Percentiles rank a stretch among this genome's conserved stretches.
phyloP scores from a whole-genome alignment of 2,888 invertebrate genomes.

The Timema cristinae region DNA sequence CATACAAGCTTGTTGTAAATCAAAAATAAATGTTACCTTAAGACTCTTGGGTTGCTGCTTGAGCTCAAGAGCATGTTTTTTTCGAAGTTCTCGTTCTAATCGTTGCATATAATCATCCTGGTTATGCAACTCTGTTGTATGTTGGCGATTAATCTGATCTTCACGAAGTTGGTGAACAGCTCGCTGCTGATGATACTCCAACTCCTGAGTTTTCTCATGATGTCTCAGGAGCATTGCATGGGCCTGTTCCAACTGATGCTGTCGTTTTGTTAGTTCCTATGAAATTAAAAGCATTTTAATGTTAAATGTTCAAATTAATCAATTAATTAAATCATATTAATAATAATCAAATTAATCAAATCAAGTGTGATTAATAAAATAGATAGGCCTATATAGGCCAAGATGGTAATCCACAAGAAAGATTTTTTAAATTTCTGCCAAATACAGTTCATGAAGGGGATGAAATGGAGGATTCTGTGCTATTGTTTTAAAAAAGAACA shows the following conservation, averaged over 20 bases:
- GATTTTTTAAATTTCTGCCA: too few relatives aligned
- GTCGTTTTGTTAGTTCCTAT: slow-evolving; percentile 90
- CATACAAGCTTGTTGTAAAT: neutral
- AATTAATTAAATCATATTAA: too few relatives aligned
- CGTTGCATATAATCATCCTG: slow-evolving; percentile 95
- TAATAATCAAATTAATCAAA: too few relatives aligned
- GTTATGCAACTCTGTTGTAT: slow-evolving; percentile 90
- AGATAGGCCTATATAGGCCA: too few relatives aligned
- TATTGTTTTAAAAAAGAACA: too few relatives aligned
- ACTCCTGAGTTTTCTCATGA: slow-evolving; percentile 94
- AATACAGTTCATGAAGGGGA: too few relatives aligned
- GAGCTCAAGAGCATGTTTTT: slow-evolving; percentile 94
- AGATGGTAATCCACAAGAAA: too few relatives aligned
- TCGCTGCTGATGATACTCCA: slow-evolving; percentile 93
- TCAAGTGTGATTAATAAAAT: too few relatives aligned
- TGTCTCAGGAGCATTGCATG: slow-evolving; percentile 92
- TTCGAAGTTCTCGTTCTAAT: slow-evolving; percentile 88
- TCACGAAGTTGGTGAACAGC: slow-evolving; percentile 89
- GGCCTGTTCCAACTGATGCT: slow-evolving; percentile 92
- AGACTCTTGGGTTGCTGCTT: slow-evolving; percentile 99
- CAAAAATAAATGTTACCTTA: slow-evolving; percentile 60
- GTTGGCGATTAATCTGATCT: slow-evolving; percentile 84
- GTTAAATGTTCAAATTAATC: too few relatives aligned
- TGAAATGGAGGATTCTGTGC: too few relatives aligned
- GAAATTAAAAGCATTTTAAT: slow-evolving; percentile 29